Evolutionary conservation across 2,113 vertebrate species (phyloP), one percentile per base, ranked within the genome.

Genomic region (Hiodon alosoides): DNA sequence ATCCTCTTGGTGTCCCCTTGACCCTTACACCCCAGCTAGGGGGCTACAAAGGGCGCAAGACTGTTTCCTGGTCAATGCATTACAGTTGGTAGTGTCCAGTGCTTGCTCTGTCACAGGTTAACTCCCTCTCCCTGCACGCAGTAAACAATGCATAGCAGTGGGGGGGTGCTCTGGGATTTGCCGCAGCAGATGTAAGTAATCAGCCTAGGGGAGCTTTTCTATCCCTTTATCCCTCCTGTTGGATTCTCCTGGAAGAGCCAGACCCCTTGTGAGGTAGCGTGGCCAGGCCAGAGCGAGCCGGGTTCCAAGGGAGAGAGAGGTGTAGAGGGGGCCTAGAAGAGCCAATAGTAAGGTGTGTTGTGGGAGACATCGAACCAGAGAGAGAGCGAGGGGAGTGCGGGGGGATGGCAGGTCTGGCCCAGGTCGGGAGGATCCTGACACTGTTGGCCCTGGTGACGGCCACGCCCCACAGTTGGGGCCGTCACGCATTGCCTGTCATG

Each of bases 171-270:
- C 85, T 89, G 90, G 89, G 91, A 88, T 93, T 94, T 92, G 91
- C 84, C 88, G 85, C 85, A 90, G 87, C 92, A 94, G 90, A 92
- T 93, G 91, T 92, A 93, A 93, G 91, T 94, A 94, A 92, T 93
- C 90, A 92, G 92, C 85, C 86, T 87, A 84, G 85, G 89, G 88
- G 88, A 90, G 81, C 89, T 90, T 89, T 94, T 31, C 95, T 94
- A 95, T 94, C 93, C 92, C 86, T 94, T 95, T 93, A 95, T 95
- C 91, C 90, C 89, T 86, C 91, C 92, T 87, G 87, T 86, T 90
- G 82, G 83, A 91, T 90, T 90, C 89, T 86, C 87, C 86, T 87
- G 88, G 87, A 83, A 84, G 31, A 31, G 89, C 85, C 76, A 72
- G 73, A 81, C 61, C 80, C 80, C 76, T 67, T 83, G 81, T 85